phyloP scores from a whole-genome alignment of 2,113 vertebrate genomes.

The Bathybates hornii region DNA sequence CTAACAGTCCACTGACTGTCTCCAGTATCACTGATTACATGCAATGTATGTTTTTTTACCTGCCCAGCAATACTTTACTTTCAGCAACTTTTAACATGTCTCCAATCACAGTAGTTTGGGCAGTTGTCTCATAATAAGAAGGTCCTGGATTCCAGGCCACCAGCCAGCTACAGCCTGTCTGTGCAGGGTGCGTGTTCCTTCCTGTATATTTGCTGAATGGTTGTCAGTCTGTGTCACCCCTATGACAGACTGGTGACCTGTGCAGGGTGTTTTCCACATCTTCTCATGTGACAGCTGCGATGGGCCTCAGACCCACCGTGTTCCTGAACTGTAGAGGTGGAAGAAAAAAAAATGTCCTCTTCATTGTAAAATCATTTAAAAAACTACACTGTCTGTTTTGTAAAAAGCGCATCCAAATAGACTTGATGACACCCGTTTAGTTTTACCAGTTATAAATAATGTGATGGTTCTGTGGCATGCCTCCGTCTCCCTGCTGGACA shows the following conservation, averaged over 20 bases:
- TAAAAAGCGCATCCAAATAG: not conserved
- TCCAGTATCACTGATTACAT: not conserved
- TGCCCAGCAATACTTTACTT: not conserved
- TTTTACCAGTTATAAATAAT: not conserved
- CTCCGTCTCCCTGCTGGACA: not conserved
- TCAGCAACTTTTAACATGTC: not conserved
- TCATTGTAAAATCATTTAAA: not conserved
- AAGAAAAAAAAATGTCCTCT: not conserved
- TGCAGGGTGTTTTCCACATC: not conserved
- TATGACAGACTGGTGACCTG: not conserved
- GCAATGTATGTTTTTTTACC: not conserved
- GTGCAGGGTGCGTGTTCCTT: not conserved
- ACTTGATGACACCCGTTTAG: not conserved
- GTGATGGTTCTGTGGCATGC: not conserved
- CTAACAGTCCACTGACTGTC: not conserved
- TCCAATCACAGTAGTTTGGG: not conserved
- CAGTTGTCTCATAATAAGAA: not conserved
- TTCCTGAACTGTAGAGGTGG: not conserved
- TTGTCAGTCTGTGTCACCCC: not conserved
- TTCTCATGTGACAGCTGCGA: not conserved
- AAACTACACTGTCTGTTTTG: not conserved
- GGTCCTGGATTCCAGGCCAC: not conserved
- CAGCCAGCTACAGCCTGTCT: not conserved
- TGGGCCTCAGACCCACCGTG: not conserved
- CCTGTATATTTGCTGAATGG: not conserved